Percentiles rank a stretch among this genome's conserved stretches.
Evolutionary conservation across 2,113 vertebrate species (phyloP).

Genomic region (Thamnophis sirtalis): DNA sequence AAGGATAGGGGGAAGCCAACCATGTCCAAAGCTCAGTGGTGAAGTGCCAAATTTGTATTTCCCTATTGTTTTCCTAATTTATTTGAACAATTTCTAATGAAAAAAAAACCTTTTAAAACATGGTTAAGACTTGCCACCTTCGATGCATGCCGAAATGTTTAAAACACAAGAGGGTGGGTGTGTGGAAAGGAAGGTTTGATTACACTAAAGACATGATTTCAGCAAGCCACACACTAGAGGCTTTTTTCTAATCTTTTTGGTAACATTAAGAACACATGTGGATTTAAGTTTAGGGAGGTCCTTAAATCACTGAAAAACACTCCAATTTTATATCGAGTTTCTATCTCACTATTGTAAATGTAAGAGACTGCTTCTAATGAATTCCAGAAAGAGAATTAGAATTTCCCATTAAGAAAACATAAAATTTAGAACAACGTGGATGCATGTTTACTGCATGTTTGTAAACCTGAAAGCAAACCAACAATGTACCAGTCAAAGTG

Average conservation of each 20-base stretch:
- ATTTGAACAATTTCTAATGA: constrained; percentile 47
- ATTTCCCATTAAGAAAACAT: background rate
- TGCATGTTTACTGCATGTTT: background rate
- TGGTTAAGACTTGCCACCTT: constrained; percentile 50
- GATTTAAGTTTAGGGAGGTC: background rate
- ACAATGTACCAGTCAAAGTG: background rate
- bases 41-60: constrained; percentile 33
- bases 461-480: background rate
- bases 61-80: constrained; percentile 23
- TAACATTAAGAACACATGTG: background rate
- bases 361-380: background rate
- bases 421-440: background rate
- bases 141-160: constrained; percentile 50
- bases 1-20: background rate
- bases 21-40: constrained; percentile 45
- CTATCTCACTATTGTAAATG: background rate
- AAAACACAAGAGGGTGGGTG: constrained; percentile 4
- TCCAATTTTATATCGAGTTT: background rate
- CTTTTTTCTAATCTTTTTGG: background rate
- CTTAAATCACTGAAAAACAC: background rate
- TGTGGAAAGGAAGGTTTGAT: constrained; percentile 1
- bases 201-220: constrained; percentile 23
- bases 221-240: constrained; percentile 37
- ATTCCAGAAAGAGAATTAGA: background rate
- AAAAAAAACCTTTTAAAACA: constrained; percentile 25